Evolutionary conservation across 2,797 vertebrate genomes (phyloP).

Genomic region (Bucorvus abyssinicus): DNA sequence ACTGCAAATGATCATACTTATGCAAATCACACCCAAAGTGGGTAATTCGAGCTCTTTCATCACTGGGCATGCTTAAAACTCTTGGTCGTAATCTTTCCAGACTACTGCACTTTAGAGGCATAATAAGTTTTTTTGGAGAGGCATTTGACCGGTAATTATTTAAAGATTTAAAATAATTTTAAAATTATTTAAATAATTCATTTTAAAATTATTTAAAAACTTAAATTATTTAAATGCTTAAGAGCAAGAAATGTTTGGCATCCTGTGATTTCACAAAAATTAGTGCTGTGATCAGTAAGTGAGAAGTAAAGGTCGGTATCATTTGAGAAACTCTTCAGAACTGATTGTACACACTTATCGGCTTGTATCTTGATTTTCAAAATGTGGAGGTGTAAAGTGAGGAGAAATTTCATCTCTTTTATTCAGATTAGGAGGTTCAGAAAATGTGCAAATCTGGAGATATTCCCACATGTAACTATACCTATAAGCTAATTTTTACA

Average conservation of each 20-base stretch:
- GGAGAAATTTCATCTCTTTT: not conserved
- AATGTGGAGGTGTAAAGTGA: conserved; percentile 22
- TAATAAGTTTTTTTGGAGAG: not conserved
- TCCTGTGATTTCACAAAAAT: not conserved
- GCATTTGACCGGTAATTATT: not conserved
- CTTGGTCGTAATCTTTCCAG: not conserved
- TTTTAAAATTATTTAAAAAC: not conserved
- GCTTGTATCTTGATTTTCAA: conserved; percentile 29
- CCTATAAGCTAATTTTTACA: not conserved
- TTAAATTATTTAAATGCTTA: not conserved
- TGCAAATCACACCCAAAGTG: not conserved
- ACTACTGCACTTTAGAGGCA: not conserved
- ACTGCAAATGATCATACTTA: not conserved
- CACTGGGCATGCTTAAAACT: not conserved
- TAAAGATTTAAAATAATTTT: not conserved
- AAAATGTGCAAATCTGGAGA: not conserved
- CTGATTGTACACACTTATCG: not conserved
- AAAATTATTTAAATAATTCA: too few species aligned
- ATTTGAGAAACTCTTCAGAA: conserved; percentile 18
- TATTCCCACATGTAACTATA: not conserved
- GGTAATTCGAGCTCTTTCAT: not conserved
- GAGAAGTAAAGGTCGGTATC: not conserved
- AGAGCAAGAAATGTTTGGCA: not conserved
- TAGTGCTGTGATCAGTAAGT: not conserved
- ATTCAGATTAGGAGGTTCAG: not conserved